Conservation (phyloP, 1,140 invertebrate genomes). For the Trichogramma pretiosum region DNA sequence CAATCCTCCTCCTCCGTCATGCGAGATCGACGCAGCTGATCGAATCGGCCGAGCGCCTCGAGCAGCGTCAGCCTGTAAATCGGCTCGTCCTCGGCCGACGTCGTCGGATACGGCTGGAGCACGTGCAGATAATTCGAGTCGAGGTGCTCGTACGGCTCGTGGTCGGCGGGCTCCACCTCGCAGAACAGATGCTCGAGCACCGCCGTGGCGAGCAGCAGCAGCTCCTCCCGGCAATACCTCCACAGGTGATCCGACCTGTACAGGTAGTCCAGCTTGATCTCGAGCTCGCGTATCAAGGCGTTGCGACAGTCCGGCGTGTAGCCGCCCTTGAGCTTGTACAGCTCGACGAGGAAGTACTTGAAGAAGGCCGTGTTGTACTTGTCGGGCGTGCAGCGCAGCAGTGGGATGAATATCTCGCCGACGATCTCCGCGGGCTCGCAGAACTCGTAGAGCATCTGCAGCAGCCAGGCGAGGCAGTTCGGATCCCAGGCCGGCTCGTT, state of each 20-base stretch:
- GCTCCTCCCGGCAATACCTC: conserved; percentile 21
- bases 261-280: no score
- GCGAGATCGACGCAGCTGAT: no score
- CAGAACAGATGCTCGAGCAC: no score
- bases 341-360: conserved; percentile 13
- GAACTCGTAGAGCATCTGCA: conserved; percentile 18
- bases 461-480: conserved; percentile 23
- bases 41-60: no score
- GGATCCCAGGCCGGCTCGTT: conserved; percentile 18
- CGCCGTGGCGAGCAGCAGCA: conserved; percentile 17
- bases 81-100: no score
- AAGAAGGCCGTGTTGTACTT: no score
- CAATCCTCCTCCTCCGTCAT: no score
- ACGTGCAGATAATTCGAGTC: neutral
- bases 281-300: neutral
- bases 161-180: conserved; percentile 2
- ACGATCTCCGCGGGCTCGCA: conserved; percentile 24
- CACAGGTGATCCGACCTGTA: conserved; percentile 4
- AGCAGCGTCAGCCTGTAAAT: no score
- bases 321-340: conserved; percentile 12
- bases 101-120: no score
- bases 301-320: conserved; percentile 4
- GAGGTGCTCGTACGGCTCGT: neutral
- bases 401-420: conserved; percentile 29
- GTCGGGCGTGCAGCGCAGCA: conserved; percentile 17